Base-by-base conservation (phyloP, 1,140 invertebrate genomes). In the Drosophila paulistorum region DNA sequence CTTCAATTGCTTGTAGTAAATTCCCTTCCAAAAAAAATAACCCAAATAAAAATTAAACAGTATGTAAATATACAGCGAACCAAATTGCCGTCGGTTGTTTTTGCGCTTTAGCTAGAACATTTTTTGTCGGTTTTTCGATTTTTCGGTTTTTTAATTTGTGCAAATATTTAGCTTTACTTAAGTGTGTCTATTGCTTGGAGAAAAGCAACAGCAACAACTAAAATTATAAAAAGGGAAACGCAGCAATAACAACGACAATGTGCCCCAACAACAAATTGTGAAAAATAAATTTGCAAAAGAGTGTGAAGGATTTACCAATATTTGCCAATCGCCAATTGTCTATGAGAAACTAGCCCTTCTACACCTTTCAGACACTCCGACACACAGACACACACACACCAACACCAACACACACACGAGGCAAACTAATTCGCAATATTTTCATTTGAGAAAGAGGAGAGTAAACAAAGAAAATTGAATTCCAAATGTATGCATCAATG, bases 101-200 rank as follows among this genome's bases (percentile, higher is more conserved):
- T 58, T 54, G 17, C 65, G 70, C 71, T 80, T 82, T 66, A 66
- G 79, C 75, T 73, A 82, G 45, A 51, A 51, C 17, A 23, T 10
- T 51, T 51, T 51, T 51, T 51, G 10, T 17, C 14, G 7, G 14
- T 82, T 82, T 85, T 81, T 30, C 30, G 30, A 30, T 30, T 30
- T 30, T 85, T 87, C 68, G 65, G 77, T 87, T 51, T 51, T 89
- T 87, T 87, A 84, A 87, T 89, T 87, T 87, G 79, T 84, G 77
- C 74, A 87, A 87, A 87, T 87, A 90, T 87, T 87, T 76, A 84
- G 80, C 77, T 74, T 89, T 75, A 87, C 84, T 89, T 89, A 79
- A 80, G 70, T 84, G 80, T 83, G 59, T 63, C 35, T 70, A 58
- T 61, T 62, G 72, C 70, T 64, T 57, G 70, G 39, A 63, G 7